Evolutionary conservation across 2,888 invertebrate species (phyloP), one percentile per base, ranked within the genome.

Genomic region (Caenorhabditis sinica): DNA sequence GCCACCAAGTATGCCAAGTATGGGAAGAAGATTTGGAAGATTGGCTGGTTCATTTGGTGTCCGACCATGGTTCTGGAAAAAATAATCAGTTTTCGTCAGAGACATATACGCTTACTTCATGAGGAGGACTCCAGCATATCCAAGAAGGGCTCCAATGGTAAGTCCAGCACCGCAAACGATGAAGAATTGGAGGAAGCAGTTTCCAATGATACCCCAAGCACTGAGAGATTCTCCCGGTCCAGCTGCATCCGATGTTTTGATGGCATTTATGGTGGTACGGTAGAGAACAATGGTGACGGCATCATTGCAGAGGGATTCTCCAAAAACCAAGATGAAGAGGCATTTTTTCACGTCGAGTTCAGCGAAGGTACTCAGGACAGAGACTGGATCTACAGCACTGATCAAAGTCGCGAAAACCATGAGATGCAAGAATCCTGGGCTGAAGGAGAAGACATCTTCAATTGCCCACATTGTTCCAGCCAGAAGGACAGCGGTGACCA

Each of bases 11-110:
- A 98, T 81, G 97, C 96, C 93, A 98, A 94, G 93, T 98, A 98
- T 79, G 98, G 97, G 96, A 98, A 97, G 79, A 97, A 96, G 93
- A 98, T 97, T 93, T 98, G 97, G 94, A 98, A 97, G 93, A 98
- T 96, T 17, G 98, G 98, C 94, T 98, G 98, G 90, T 98, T 97
- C 89, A 82, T 82, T 36, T 84, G 86, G 56, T 83, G 63, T 13
- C 75, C 74, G 20, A 69, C 82, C 23, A 76, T 61, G 0, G n/a
- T 20, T 53, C 86, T 86, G 61, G 23, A 77, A 72, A 40, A 40
- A 5, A 40, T n/a, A n/a, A n/a, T n/a, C 8, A 13, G 6, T 2
- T 40, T 40, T 11, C 2, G 8, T 40, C 13, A 11, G 13, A 40
- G 6, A 6, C 6, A 5, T 2, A 11, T 11, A 40, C 5, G 23